Base-by-base conservation (phyloP, 2,888 invertebrate genomes). In the Pheosia tremula region DNA sequence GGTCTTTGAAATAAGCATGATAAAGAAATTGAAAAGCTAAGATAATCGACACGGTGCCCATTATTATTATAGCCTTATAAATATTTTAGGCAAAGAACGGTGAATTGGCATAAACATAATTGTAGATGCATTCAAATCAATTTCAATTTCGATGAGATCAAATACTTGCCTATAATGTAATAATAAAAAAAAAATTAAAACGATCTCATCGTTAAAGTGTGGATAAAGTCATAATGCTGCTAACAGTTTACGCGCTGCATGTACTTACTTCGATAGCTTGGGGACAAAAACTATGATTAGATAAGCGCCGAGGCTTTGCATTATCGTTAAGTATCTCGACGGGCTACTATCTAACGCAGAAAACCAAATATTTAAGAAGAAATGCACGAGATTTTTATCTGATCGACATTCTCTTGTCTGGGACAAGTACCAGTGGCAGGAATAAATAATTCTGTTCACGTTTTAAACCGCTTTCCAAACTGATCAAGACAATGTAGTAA, bases 251-350 rank as follows among this genome's bases (percentile, higher is more conserved):
- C 11, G 43, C 5, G 13, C 43, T 9, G 0, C 9, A 39, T 58
- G 56, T 66, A 67, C 56, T 57, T 66, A 67, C 56, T 57, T 59
- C 68, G 61, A 66, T 64, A 68, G 69, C 70, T 70, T 73, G 60
- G 59, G 62, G 70, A 74, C 68, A 68, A 72, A 73, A 80, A 74
- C 69, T 75, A 66, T 61, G 80, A 83, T 84, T 73, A 83, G 81
- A 82, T 81, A 80, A 78, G 41, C 7, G 53, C 45, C 43, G 41
- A 65, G 66, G 67, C 74, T 71, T 77, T 75, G 77, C 50, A 58
- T 64, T 74, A 75, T 80, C 78, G 78, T 57, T 74, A 24, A 24
- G 24, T 24, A 76, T 80, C 78, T 79, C 58, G 50, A 57, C 39
- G 1, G 57, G 53, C n/a, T 49, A 54, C 57, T 71, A 65, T 67